Evolutionary conservation across 2,113 vertebrate genomes (phyloP), one percentile per base, ranked within the genome.

Genomic region (Eclectus roratus): DNA sequence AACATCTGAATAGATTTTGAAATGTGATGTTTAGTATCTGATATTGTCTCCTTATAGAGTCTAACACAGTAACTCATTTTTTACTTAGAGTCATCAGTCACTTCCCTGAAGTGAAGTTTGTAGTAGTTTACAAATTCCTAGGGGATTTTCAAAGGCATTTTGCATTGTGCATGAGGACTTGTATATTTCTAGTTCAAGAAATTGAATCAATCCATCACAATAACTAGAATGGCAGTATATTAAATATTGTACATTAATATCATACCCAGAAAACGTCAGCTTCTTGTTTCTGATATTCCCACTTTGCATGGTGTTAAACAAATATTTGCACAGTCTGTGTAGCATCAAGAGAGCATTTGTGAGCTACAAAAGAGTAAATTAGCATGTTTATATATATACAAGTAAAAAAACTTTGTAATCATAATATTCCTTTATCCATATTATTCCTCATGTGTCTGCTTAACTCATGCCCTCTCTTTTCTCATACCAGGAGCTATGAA

Each of bases 161-260:
- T 79, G 44, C 37, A 46, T 52, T 91, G 20, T 73, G 10, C 17
- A 2, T 39, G 25, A 74, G 61, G 64, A 78, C 39, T 85, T 46
- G 37, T 17, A 58, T 86, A 83, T 91, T 91, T 93, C 52, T 91
- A 78, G 47, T 71, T 80, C 64, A 74, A 88, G 37, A 94, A 80
- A 91, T 70, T 78, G 33, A 83, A 77, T 68, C 76, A 88, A 86
- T 93, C 61, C 43, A 60, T 86, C 77, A 95, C 23, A 74, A 12
- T 74, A 74, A 52, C 28, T 46, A 70, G 49, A 84, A 78, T 61
- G 47, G 23, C 27, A 88, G 13, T 76, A n/a, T 64, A 80, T 70
- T 46, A 89, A 77, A 63, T 69, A 55, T 18, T 50, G 18, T 56
- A n/a, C 14, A 55, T 91, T 68, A 49, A 58, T 93, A 31, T 82